Conservation (phyloP, 2,797 vertebrate genomes). For the Ciconia nigra region DNA sequence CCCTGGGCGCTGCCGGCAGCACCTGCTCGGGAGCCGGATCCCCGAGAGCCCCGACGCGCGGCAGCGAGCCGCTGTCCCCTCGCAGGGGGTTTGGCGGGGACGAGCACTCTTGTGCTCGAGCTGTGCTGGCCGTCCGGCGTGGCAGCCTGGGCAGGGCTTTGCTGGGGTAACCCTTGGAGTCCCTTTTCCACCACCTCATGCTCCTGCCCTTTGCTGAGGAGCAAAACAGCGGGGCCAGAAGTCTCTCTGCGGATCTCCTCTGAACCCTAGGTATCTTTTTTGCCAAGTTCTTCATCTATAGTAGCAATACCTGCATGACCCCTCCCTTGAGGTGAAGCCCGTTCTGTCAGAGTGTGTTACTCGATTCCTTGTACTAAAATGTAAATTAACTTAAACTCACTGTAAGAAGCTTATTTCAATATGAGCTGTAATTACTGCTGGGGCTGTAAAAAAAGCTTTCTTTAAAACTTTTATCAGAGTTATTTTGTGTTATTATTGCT, state of each 20-base stretch:
- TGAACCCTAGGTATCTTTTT: neutral
- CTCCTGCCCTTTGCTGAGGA: neutral
- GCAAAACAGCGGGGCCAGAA: neutral
- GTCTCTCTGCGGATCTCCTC: neutral
- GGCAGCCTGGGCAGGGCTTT: neutral
- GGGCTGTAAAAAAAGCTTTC: neutral
- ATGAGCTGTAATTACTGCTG: constrained; percentile 19
- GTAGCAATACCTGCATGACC: neutral
- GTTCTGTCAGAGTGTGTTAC: neutral
- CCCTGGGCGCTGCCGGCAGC: neutral
- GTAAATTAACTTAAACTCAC: neutral
- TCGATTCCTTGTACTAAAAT: neutral
- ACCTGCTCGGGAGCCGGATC: fast-evolving
- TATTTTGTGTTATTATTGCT: constrained; percentile 24
- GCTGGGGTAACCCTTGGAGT: neutral
- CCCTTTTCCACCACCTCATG: neutral
- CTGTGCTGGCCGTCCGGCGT: fast-evolving
- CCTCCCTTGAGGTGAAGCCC: neutral
- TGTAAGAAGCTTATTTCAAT: constrained; percentile 35
- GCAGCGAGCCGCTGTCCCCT: neutral
- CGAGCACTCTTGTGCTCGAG: fast-evolving
- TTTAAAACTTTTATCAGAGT: constrained; percentile 45
- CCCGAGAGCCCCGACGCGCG: fast-evolving
- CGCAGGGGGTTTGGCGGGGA: neutral
- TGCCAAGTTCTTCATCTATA: neutral